These are phyloP conservation scores for Cheirogaleus medius DNA, from an alignment of 2,113 vertebrate genomes.

Conservation along the genomic window DNA sequence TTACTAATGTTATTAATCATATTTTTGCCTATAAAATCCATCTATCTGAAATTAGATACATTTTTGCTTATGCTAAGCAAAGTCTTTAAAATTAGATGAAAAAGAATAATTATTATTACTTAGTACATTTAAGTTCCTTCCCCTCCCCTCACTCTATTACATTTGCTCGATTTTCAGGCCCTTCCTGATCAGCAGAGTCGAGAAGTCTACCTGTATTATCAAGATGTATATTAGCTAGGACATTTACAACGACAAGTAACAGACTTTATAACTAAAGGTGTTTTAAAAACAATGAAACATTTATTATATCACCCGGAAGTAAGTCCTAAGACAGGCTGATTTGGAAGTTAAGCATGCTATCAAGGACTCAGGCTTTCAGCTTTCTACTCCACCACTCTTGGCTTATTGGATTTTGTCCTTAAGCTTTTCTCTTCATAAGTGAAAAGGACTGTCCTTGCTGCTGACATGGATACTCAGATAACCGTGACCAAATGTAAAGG, in stretches of 20 bases:
- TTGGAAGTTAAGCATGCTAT: neutral
- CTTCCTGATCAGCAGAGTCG: neutral
- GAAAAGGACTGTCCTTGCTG: neutral
- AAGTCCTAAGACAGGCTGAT: neutral
- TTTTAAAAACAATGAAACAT: neutral
- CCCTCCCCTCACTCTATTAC: neutral
- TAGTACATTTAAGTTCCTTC: neutral
- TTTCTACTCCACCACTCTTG: neutral
- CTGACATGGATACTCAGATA: neutral
- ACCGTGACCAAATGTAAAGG: neutral
- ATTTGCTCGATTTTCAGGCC: neutral
- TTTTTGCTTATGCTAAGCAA: slow-evolving; percentile 16
- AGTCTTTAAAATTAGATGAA: neutral
- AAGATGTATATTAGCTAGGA: neutral
- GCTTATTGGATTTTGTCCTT: neutral
- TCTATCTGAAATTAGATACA: slow-evolving; percentile 1
- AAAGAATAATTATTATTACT: neutral
- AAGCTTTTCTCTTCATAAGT: neutral
- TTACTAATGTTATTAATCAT: neutral
- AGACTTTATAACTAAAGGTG: neutral
- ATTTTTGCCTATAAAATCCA: neutral
- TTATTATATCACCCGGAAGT: neutral
- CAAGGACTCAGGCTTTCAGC: neutral
- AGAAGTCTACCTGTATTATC: neutral
- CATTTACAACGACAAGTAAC: neutral